Conservation (phyloP, 2,113 vertebrate species). For the Oncorhynchus gorbuscha region DNA sequence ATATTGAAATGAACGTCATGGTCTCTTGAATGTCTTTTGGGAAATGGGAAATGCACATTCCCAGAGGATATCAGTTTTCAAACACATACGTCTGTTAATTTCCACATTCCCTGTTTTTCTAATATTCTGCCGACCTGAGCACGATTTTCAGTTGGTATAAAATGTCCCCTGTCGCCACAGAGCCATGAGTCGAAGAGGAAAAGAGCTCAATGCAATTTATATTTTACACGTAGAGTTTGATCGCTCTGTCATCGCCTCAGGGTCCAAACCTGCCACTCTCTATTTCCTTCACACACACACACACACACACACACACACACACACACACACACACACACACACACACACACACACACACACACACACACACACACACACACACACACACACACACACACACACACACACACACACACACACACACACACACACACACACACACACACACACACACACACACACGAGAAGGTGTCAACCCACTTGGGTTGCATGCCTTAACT, state of each 20-base stretch:
- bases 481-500: neutral
- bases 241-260: conserved; percentile 78
- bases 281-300: conserved; percentile 3
- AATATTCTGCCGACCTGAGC: conserved; percentile 73
- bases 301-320: no score
- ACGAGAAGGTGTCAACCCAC: neutral
- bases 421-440: conserved; percentile 27
- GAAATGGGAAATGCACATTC: conserved; percentile 57
- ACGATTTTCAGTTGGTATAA: conserved; percentile 75
- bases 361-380: conserved; percentile 21
- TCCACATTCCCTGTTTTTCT: conserved; percentile 59
- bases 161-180: conserved; percentile 72
- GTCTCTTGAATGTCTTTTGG: conserved; percentile 50
- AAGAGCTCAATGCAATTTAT: conserved; percentile 83
- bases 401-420: neutral
- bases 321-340: neutral
- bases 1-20: conserved; percentile 35
- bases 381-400: neutral
- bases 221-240: conserved; percentile 80
- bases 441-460: conserved; percentile 16
- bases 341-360: conserved; percentile 23
- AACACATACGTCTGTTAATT: conserved; percentile 69
- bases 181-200: conserved; percentile 68
- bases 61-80: conserved; percentile 55
- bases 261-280: conserved; percentile 64